Conservation (phyloP, 2,113 vertebrate genomes). For the Acrocephalus kingi region DNA sequence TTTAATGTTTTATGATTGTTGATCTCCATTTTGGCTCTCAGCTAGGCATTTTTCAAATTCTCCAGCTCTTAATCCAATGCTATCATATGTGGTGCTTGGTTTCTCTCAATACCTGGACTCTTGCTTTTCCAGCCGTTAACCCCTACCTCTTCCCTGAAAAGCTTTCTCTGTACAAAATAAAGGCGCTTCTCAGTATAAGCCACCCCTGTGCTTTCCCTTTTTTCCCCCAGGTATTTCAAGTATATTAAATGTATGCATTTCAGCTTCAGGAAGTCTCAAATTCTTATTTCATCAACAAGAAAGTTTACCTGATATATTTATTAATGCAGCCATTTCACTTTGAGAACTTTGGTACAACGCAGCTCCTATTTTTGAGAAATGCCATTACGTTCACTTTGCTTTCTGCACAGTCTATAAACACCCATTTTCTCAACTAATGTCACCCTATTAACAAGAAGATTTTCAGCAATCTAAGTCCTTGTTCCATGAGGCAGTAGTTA, state of each 20-base stretch:
- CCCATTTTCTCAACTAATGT: background rate
- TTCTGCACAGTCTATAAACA: background rate
- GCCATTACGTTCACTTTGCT: background rate
- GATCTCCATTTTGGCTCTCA: conserved; percentile 43
- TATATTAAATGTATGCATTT: background rate
- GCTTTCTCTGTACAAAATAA: background rate
- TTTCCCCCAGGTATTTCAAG: background rate
- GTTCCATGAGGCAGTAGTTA: background rate
- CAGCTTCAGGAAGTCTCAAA: background rate
- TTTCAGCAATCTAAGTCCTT: background rate
- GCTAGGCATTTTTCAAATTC: conserved; percentile 62
- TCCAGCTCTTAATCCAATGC: conserved; percentile 2
- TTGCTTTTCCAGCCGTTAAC: conserved; percentile 4
- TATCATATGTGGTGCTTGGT: background rate
- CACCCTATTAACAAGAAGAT: background rate
- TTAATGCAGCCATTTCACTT: background rate
- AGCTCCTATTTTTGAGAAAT: background rate
- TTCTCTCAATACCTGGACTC: background rate
- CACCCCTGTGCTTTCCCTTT: background rate
- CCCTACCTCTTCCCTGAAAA: background rate
- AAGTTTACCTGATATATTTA: background rate
- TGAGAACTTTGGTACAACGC: background rate
- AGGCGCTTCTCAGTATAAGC: background rate
- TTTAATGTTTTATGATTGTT: conserved; percentile 38
- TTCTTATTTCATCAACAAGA: background rate